Evolutionary conservation across 53 echinoderm and acorn worm genomes (phyloP).

Genomic region (Antedon mediterranea): DNA sequence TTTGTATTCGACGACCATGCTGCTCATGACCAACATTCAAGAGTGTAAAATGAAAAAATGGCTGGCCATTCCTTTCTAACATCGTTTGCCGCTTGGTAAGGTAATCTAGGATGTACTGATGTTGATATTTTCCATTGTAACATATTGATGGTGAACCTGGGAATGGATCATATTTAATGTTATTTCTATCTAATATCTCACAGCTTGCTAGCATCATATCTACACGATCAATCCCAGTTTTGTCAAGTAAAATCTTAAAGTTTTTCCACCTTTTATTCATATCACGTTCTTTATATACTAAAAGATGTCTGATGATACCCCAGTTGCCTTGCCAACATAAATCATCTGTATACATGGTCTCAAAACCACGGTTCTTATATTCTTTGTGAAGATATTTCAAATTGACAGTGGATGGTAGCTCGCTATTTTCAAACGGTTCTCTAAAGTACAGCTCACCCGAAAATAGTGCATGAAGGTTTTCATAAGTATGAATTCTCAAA

Average conservation of each 20-base stretch:
- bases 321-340: slow-evolving; percentile 71
- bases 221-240: slow-evolving; percentile 42
- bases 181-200: slow-evolving; percentile 54
- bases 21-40: slow-evolving; percentile 57
- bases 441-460: slow-evolving; percentile 36
- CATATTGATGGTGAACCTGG: slow-evolving; percentile 50
- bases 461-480: slow-evolving; percentile 50
- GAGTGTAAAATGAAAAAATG: slow-evolving; percentile 50
- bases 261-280: slow-evolving; percentile 47
- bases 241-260: slow-evolving; percentile 14
- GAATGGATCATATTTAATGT: slow-evolving; percentile 51
- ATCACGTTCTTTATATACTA: slow-evolving; percentile 24
- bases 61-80: slow-evolving; percentile 5
- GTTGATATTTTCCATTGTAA: slow-evolving; percentile 65
- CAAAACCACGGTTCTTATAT: slow-evolving; percentile 45
- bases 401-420: slow-evolving; percentile 21
- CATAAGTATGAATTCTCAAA: slow-evolving; percentile 62
- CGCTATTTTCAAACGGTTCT: slow-evolving; percentile 27
- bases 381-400: slow-evolving; percentile 22
- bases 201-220: slow-evolving; percentile 52
- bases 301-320: slow-evolving; percentile 62
- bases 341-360: slow-evolving; percentile 61
- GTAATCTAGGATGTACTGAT: slow-evolving; percentile 44
- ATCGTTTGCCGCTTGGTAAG: slow-evolving; percentile 23
- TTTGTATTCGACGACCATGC: slow-evolving; percentile 43